A percentile compares a stretch with the other conserved stretches of the same genome.
phyloP scores from a whole-genome alignment of 2,888 invertebrate genomes.

The Ditula angustiorana region DNA sequence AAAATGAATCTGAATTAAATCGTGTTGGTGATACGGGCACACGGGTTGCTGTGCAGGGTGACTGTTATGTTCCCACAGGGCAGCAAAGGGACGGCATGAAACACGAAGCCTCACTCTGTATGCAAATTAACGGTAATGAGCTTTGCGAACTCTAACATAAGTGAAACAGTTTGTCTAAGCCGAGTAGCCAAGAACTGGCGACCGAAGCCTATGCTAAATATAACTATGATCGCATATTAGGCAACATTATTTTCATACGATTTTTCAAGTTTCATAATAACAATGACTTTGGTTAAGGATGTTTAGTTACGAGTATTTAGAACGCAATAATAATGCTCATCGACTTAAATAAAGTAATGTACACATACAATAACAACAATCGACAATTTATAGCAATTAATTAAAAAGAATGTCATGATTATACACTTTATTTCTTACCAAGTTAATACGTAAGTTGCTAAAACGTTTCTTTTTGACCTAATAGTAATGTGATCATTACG shows the following conservation, averaged over 20 bases:
- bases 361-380: too few relatives aligned
- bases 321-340: background rate
- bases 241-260: background rate
- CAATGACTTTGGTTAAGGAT: background rate
- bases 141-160: constrained; percentile 41
- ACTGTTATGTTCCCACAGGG: constrained; percentile 43
- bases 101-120: constrained; percentile 52
- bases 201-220: background rate
- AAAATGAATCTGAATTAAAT: constrained; percentile 26
- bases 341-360: background rate
- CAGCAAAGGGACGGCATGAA: constrained; percentile 42
- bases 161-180: constrained; percentile 27
- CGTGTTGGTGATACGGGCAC: constrained; percentile 7
- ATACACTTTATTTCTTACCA: too few relatives aligned
- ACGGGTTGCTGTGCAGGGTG: constrained; percentile 9
- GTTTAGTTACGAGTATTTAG: background rate
- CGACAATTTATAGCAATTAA: too few relatives aligned
- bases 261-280: too few relatives aligned
- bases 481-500: too few relatives aligned
- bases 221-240: background rate
- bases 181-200: background rate
- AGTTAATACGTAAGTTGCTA: too few relatives aligned
- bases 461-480: too few relatives aligned
- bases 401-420: too few relatives aligned
- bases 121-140: constrained; percentile 57